A percentile compares a stretch with the other conserved stretches of the same genome.
Conservation (phyloP, 53 echinoderm and acorn worm genomes). For the Mesocentrotus franciscanus region DNA sequence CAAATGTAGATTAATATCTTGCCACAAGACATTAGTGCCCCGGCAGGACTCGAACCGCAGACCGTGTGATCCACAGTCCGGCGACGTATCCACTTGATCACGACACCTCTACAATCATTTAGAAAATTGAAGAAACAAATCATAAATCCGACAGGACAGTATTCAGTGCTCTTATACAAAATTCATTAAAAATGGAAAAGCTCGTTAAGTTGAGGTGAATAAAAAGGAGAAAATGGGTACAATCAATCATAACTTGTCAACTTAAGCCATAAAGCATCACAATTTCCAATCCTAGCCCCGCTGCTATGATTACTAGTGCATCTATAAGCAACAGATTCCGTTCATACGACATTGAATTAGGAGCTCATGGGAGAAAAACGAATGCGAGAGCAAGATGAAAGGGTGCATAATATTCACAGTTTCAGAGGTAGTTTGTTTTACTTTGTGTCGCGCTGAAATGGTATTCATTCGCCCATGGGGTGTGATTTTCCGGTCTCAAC, state of each 20-base stretch:
- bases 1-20: too few relatives aligned
- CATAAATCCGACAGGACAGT: neutral
- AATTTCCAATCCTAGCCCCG: neutral
- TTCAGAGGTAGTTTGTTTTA: neutral
- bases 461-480: conserved; percentile 24
- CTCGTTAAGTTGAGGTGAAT: neutral
- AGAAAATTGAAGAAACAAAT: too few relatives aligned
- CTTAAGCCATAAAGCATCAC: conserved; percentile 32
- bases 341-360: neutral
- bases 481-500: neutral
- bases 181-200: conserved; percentile 12
- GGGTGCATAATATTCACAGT: neutral
- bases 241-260: conserved; percentile 38
- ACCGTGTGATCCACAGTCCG: too few relatives aligned
- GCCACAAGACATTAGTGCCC: too few relatives aligned
- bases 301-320: neutral
- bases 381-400: neutral
- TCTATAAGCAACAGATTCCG: neutral
- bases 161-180: neutral
- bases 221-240: neutral
- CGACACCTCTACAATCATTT: too few relatives aligned
- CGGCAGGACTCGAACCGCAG: too few relatives aligned
- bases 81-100: too few relatives aligned
- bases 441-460: neutral
- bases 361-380: neutral